phyloP scores from a whole-genome alignment of 2,888 invertebrate genomes.

The Sarcophaga subvicina region DNA sequence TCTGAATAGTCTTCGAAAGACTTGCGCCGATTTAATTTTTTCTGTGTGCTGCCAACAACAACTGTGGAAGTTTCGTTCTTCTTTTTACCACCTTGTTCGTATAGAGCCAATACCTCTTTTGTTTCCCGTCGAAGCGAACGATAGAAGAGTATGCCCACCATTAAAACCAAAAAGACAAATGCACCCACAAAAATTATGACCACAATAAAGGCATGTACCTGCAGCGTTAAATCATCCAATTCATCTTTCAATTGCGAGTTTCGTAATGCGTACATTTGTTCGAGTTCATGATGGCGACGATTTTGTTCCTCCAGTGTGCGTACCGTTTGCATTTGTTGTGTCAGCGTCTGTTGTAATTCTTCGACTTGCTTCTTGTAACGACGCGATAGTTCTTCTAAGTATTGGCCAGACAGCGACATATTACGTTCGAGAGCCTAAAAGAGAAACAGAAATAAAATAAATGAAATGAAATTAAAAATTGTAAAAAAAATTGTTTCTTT shows the following conservation, averaged over 20 bases:
- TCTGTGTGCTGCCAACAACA: constrained; percentile 62
- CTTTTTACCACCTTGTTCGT: constrained; percentile 45
- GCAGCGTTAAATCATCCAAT: constrained; percentile 84
- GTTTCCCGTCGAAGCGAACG: constrained; percentile 77
- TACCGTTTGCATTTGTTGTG: constrained; percentile 91
- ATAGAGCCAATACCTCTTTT: constrained; percentile 72
- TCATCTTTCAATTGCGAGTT: constrained; percentile 86
- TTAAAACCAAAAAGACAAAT: constrained; percentile 78
- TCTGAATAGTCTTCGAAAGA: constrained; percentile 86
- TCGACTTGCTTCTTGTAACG: constrained; percentile 98
- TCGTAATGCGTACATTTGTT: constrained; percentile 90
- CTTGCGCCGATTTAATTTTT: constrained; percentile 83
- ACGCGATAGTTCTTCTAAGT: constrained; percentile 96
- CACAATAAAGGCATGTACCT: constrained; percentile 83
- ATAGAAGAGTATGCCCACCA: constrained; percentile 78
- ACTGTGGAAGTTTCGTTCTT: constrained; percentile 40
- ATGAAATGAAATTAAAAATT: constrained; percentile 28
- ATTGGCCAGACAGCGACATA: constrained; percentile 97
- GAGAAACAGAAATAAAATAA: constrained; percentile 1
- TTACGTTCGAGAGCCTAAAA: constrained; percentile 95
- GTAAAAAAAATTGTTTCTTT: constrained; percentile 21
- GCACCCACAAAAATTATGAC: constrained; percentile 79
- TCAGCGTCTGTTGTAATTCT: constrained; percentile 93
- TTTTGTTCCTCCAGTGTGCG: constrained; percentile 88
- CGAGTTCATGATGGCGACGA: constrained; percentile 87